These are phyloP conservation scores for Bothrops jararaca DNA, from an alignment of 2,113 vertebrate genomes.

Conservation along the genomic window DNA sequence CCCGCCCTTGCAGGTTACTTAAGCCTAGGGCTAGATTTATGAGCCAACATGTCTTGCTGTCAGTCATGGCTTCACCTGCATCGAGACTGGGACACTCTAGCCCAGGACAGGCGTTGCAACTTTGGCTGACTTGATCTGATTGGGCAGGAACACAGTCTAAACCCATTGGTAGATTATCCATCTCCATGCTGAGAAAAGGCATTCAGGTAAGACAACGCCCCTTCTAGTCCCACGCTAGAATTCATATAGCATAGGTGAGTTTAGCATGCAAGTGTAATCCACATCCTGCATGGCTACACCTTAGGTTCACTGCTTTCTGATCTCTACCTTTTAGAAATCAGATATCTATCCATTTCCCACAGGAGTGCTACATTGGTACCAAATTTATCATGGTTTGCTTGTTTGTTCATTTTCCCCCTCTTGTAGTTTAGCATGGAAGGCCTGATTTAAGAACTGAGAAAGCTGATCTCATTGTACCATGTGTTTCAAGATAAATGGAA, in stretches of 20 bases:
- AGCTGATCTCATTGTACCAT: neutral
- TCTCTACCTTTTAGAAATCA: neutral
- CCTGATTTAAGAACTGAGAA: neutral
- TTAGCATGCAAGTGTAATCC: neutral
- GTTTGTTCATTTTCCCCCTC: neutral
- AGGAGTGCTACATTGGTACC: neutral
- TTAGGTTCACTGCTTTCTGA: neutral
- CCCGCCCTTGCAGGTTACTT: too few species aligned
- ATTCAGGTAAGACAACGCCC: too few species aligned
- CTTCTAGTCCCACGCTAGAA: neutral
- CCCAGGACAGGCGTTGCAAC: too few species aligned
- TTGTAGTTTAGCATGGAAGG: neutral
- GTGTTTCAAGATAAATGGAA: neutral
- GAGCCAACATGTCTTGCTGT: too few species aligned
- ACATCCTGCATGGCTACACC: neutral
- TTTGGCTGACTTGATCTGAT: too few species aligned
- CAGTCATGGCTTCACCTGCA: too few species aligned
- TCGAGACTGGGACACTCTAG: too few species aligned
- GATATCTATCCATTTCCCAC: neutral
- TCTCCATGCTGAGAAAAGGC: too few species aligned
- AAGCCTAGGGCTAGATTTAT: too few species aligned
- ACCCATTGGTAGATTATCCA: too few species aligned
- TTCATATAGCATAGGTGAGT: neutral
- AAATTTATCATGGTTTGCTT: neutral
- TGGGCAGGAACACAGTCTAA: too few species aligned